Base-by-base conservation (phyloP, 2,888 invertebrate species). In the Volucella zonaria region DNA sequence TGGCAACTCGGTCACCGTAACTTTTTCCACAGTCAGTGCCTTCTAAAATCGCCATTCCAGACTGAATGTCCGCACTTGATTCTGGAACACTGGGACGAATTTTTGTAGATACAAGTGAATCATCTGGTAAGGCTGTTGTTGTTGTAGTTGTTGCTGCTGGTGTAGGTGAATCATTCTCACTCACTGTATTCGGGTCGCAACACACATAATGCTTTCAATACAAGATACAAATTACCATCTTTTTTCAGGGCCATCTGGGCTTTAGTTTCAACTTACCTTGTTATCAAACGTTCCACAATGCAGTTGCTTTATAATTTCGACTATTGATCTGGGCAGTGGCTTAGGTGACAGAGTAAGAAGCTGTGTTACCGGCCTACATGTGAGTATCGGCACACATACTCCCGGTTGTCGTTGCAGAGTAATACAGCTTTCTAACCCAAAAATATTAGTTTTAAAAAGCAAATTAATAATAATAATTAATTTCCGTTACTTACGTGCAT, bases 1-100 rank as follows among this genome's bases (percentile, higher is more conserved):
- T 93, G 15, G 93, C 90, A 71, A 95, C 94, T 87, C 93, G 93
- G 59, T 93, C 92, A 6, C 91, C 89, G 15, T 92, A 92, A 3
- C 93, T 88, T 0, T 90, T 89, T 0, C 95, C 95, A 88, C 95
- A 95, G 0, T 70, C 49, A 15, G 56, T 43, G 0, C 67, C 68
- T 61, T 80, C 58, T 38, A 87, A 45, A 52, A 86, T 85, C 1
- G 14, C 42, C 54, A 82, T 80, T 42, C 87, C 87, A 10, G 40
- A 15, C n/a, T 66, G 8, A 0, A 66, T n/a, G 8, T 73, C 47
- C 2, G 59, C n/a, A 4, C 42, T 47, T 31, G 52, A 49, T 43
- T 49, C 54, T 1, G 4, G 31, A 31, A 47, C 14, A 52, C 71
- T 56, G 3, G 56, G 12, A 3, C 56, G 56, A 14, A 12, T 31